phyloP scores from a whole-genome alignment of 2,888 invertebrate species.

The Malacosoma neustria region DNA sequence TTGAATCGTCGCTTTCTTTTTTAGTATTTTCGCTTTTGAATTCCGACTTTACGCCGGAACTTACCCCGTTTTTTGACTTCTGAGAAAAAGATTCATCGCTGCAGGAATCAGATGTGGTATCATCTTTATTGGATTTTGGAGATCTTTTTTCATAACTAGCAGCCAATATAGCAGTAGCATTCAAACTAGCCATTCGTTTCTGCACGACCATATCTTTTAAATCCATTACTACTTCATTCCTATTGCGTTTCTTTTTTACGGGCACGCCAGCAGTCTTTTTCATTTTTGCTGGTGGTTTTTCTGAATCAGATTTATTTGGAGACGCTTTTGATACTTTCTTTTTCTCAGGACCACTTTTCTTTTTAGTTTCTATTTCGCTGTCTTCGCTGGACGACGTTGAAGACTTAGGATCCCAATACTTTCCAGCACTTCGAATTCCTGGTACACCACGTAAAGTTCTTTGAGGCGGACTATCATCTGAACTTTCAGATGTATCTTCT shows the following conservation, averaged over 20 bases:
- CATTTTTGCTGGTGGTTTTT: constrained; percentile 62
- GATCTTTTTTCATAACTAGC: constrained; percentile 89
- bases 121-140: constrained; percentile 73
- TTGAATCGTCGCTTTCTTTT: constrained; percentile 51
- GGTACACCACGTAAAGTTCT: constrained; percentile 82
- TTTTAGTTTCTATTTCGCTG: constrained; percentile 62
- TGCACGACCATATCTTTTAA: constrained; percentile 90
- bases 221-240: constrained; percentile 82
- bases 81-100: constrained; percentile 70
- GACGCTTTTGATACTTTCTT: constrained; percentile 53
- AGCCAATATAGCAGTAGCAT: constrained; percentile 92
- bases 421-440: constrained; percentile 84
- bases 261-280: constrained; percentile 56
- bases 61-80: constrained; percentile 67
- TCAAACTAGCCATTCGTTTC: constrained; percentile 93
- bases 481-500: constrained; percentile 60
- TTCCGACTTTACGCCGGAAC: constrained; percentile 73
- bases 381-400: constrained; percentile 77
- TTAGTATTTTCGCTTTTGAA: constrained; percentile 58
- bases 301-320: constrained; percentile 61
- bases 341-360: constrained; percentile 44
- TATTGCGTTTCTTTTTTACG: constrained; percentile 72
- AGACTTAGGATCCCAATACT: constrained; percentile 89
- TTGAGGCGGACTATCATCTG: constrained; percentile 70
- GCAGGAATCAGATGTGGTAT: constrained; percentile 73